Conservation (phyloP, 2,888 invertebrate species). For the Dasysyrphus albostriatus region DNA sequence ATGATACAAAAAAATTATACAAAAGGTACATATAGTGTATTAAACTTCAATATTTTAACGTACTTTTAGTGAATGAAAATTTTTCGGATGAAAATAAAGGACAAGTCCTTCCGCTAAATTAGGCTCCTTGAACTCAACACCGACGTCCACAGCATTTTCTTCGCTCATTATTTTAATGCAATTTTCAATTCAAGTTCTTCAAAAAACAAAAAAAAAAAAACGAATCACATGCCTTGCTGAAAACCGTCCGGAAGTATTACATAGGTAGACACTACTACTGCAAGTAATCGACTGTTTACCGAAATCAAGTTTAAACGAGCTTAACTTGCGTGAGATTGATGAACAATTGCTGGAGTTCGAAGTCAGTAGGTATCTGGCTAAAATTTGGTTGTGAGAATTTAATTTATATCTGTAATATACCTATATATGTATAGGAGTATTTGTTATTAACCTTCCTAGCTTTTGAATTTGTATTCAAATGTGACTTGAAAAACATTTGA, state of each 20-base stretch:
- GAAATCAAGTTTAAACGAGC: slow-evolving; percentile 26
- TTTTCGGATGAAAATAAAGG: slow-evolving; percentile 89
- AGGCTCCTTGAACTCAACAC: slow-evolving; percentile 80
- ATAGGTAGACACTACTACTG: slow-evolving; percentile 36
- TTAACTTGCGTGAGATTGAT: slow-evolving; percentile 18
- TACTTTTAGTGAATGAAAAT: slow-evolving; percentile 91
- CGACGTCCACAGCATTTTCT: slow-evolving; percentile 71
- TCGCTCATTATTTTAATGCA: slow-evolving; percentile 56
- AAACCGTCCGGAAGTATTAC: slow-evolving; percentile 29
- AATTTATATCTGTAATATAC: neutral
- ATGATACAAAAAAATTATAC: slow-evolving; percentile 13
- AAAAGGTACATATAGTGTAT: neutral
- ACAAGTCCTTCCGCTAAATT: slow-evolving; percentile 84
- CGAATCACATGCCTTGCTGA: slow-evolving; percentile 62
- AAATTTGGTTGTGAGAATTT: slow-evolving; percentile 1
- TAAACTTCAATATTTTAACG: slow-evolving; percentile 71
- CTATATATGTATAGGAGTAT: neutral
- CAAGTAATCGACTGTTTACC: slow-evolving; percentile 8
- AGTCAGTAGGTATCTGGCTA: neutral
- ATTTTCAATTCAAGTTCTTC: neutral
- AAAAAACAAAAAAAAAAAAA: neutral
- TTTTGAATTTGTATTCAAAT: neutral
- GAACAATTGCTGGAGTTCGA: neutral
- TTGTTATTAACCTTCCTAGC: neutral
- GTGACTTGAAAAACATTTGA: neutral